Conservation (phyloP, 2,888 invertebrate genomes). For the Trisateles emortualis region DNA sequence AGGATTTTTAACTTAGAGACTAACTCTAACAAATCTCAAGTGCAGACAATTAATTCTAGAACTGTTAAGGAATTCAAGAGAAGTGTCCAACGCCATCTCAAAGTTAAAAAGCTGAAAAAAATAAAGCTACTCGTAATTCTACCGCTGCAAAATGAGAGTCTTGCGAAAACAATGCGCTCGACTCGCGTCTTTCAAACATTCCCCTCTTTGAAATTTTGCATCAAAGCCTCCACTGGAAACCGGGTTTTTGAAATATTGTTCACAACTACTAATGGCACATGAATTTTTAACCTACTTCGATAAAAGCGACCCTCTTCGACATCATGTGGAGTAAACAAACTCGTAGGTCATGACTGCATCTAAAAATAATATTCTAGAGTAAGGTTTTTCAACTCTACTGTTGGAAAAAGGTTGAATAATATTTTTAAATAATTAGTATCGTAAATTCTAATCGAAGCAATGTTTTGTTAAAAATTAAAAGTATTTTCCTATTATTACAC, state of each 20-base stretch:
- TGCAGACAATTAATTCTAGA: constrained; percentile 22
- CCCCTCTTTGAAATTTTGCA: constrained; percentile 59
- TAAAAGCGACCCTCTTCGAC: constrained; percentile 37
- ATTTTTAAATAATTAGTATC: too few species aligned
- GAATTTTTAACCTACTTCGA: constrained; percentile 60
- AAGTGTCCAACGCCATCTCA: constrained; percentile 45
- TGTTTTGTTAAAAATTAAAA: too few species aligned
- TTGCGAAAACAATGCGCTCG: constrained; percentile 61
- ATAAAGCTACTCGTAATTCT: constrained; percentile 53
- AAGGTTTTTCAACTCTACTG: neutral
- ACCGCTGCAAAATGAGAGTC: constrained; percentile 61
- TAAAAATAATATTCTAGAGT: neutral
- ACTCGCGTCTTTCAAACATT: constrained; percentile 59
- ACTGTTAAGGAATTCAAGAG: constrained; percentile 15
- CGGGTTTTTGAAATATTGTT: constrained; percentile 64
- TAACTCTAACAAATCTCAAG: constrained; percentile 8
- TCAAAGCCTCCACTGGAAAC: constrained; percentile 59
- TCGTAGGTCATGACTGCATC: neutral
- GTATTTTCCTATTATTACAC: too few species aligned
- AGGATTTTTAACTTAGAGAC: too few species aligned
- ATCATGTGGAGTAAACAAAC: constrained; percentile 12
- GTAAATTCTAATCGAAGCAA: too few species aligned
- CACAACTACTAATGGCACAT: constrained; percentile 56
- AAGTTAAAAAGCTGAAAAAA: constrained; percentile 57
- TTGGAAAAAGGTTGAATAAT: neutral